These are phyloP conservation scores for Zaprionus ghesquierei DNA, from an alignment of 1,140 invertebrate genomes.

Conservation along the genomic window DNA sequence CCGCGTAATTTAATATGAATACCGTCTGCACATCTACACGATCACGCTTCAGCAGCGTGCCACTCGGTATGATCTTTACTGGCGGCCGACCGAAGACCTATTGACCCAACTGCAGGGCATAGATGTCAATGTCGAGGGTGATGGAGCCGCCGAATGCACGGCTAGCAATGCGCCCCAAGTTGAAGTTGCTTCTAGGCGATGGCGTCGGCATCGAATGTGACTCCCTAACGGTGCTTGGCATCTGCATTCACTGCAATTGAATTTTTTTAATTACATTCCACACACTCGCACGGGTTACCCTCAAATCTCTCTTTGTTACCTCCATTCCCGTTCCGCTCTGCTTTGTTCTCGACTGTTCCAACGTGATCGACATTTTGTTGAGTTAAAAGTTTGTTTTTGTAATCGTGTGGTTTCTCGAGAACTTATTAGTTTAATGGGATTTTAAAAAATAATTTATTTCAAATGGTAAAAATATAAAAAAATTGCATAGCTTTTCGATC, in stretches of 20 bases:
- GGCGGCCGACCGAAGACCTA: slow-evolving; percentile 87
- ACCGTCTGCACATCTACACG: slow-evolving; percentile 88
- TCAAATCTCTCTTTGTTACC: neutral
- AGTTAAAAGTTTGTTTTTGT: neutral
- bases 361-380: neutral
- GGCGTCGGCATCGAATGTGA: neutral
- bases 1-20: slow-evolving; percentile 86
- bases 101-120: slow-evolving; percentile 89
- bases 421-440: no score
- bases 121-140: slow-evolving; percentile 92
- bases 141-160: slow-evolving; percentile 88
- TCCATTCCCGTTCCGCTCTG: no score
- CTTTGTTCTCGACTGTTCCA: neutral
- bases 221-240: slow-evolving; percentile 50
- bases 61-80: slow-evolving; percentile 85
- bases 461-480: no score
- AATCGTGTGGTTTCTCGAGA: neutral
- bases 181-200: slow-evolving; percentile 23
- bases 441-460: no score
- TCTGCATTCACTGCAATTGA: slow-evolving; percentile 69
- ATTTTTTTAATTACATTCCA: slow-evolving; percentile 47
- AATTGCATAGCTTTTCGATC: no score
- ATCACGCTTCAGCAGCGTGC: slow-evolving; percentile 86
- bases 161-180: slow-evolving; percentile 40
- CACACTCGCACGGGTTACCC: neutral